A percentile compares a stretch with the other conserved stretches of the same genome.
These are phyloP conservation scores for Sphaerophoria taeniata DNA, from an alignment of 2,888 invertebrate species.

Conservation along the genomic window DNA sequence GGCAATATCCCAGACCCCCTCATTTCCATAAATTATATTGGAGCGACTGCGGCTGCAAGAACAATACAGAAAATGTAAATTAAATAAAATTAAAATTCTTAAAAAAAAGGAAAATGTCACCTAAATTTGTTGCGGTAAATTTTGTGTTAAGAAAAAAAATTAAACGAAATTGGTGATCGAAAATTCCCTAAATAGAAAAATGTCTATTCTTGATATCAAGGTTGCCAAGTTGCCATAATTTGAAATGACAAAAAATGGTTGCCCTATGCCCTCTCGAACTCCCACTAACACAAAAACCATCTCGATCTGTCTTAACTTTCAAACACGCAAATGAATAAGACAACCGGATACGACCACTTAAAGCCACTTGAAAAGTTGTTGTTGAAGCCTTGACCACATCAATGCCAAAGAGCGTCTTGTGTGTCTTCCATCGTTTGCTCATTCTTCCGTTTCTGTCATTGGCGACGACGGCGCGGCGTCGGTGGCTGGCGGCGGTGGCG, in stretches of 20 bases:
- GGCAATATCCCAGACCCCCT: constrained; percentile 3
- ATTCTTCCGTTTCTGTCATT: background rate
- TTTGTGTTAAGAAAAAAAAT: no score
- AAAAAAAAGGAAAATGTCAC: no score
- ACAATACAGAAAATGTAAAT: background rate
- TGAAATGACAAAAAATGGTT: no score
- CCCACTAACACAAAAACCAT: constrained; percentile 43
- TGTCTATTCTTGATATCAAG: no score
- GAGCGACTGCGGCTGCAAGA: background rate
- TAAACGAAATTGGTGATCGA: no score
- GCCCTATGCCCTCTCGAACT: background rate
- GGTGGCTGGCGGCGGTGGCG: background rate
- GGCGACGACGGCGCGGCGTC: constrained; percentile 15
- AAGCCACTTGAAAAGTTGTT: constrained; percentile 57
- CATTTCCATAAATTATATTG: constrained; percentile 23
- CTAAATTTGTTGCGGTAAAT: no score
- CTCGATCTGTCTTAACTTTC: constrained; percentile 68
- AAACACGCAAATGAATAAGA: constrained; percentile 71
- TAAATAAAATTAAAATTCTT: no score
- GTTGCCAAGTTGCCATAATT: no score
- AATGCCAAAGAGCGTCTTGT: constrained; percentile 47
- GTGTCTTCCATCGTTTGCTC: background rate
- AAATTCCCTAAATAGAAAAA: no score
- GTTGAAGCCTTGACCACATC: constrained; percentile 68
- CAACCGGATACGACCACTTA: constrained; percentile 73